Evolutionary conservation across 64 coral and sea anemone genomes (phyloP).

Genomic region (Hydrozoanthus tunicans): DNA sequence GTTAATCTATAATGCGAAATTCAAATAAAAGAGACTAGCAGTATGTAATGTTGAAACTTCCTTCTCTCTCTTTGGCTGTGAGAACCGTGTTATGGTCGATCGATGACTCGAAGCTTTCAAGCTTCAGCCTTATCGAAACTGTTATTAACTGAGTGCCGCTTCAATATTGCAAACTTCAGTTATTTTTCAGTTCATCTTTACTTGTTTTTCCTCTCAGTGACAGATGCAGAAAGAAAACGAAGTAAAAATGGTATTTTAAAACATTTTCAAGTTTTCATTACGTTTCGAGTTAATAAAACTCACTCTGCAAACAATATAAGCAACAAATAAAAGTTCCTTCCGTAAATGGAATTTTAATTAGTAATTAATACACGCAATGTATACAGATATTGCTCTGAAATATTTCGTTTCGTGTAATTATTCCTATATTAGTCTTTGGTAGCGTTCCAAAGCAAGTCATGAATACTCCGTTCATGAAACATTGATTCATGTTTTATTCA

Average conservation of each 20-base stretch:
- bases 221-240: too few species aligned
- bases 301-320: not conserved
- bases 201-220: too few species aligned
- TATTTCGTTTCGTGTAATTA: not conserved
- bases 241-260: not conserved
- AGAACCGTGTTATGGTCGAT: too few species aligned
- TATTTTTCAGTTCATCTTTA: too few species aligned
- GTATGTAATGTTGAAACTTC: too few species aligned
- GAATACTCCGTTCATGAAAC: not conserved
- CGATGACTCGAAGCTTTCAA: too few species aligned
- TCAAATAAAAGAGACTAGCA: too few species aligned
- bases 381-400: not conserved
- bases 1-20: too few species aligned
- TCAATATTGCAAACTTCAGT: too few species aligned
- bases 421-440: not conserved
- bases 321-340: not conserved
- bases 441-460: not conserved
- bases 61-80: too few species aligned
- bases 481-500: not conserved
- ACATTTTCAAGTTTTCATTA: not conserved
- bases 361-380: not conserved
- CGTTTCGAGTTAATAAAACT: not conserved
- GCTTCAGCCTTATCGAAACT: too few species aligned
- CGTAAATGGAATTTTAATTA: not conserved
- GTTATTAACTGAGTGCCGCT: too few species aligned